Evolutionary conservation across 2,888 invertebrate species (phyloP).

Genomic region (Isoperla grammatica): DNA sequence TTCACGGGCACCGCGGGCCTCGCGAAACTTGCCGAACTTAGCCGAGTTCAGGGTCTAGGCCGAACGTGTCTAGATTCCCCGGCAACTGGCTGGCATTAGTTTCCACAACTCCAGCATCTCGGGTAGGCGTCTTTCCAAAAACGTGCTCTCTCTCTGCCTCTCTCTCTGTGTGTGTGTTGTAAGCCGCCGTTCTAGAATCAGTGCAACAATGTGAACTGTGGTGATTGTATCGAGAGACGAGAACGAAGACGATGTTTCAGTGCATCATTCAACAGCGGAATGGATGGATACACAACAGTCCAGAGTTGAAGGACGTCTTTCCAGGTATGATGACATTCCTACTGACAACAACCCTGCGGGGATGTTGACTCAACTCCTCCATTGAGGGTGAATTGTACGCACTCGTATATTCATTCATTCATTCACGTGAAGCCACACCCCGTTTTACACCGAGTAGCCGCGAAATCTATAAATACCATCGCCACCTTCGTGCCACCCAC

Average conservation of each 20-base stretch:
- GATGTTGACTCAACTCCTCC: background rate
- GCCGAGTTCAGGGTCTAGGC: conserved; percentile 28
- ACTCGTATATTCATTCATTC: background rate
- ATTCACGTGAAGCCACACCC: background rate
- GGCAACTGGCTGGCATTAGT: background rate
- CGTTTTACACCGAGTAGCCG: background rate
- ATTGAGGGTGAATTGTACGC: background rate
- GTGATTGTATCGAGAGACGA: conserved; percentile 2
- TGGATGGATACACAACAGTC: conserved; percentile 67
- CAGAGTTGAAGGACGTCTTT: conserved; percentile 65
- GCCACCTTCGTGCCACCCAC: background rate
- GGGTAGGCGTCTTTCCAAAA: too few species aligned
- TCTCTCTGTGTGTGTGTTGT: too few species aligned
- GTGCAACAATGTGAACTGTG: background rate
- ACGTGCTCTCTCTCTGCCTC: too few species aligned
- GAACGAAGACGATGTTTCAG: conserved; percentile 60
- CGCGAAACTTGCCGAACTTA: conserved; percentile 22
- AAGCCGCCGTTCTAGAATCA: too few species aligned
- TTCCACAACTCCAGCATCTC: background rate
- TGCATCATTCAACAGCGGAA: conserved; percentile 75
- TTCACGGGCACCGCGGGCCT: conserved; percentile 7
- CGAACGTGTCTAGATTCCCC: background rate
- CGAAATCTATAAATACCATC: background rate
- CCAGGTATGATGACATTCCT: conserved; percentile 54
- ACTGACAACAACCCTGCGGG: background rate